A percentile compares a stretch with the other conserved stretches of the same genome.
These are phyloP conservation scores for Silurus meridionalis DNA, from an alignment of 2,113 vertebrate genomes.

Conservation along the genomic window DNA sequence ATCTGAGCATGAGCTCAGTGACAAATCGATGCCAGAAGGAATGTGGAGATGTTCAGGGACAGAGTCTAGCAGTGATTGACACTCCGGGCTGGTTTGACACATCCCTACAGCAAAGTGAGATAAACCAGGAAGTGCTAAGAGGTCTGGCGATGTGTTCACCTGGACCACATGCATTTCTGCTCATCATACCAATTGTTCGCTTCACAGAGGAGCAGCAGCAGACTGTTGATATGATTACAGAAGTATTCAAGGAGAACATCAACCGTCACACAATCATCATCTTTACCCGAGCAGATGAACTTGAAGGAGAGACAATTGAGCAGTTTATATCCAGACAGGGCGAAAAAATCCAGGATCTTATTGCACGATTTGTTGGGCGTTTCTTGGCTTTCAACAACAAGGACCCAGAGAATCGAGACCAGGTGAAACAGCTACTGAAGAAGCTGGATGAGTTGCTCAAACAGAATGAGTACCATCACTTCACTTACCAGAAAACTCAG, in stretches of 20 bases:
- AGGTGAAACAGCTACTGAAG: slow-evolving; percentile 44
- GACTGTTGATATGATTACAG: slow-evolving; percentile 23
- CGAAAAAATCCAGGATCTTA: slow-evolving; percentile 3
- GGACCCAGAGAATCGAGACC: slow-evolving; percentile 15
- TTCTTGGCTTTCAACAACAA: slow-evolving; percentile 48
- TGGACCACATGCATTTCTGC: slow-evolving; percentile 50
- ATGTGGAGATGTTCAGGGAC: background rate
- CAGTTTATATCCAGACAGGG: slow-evolving; percentile 37
- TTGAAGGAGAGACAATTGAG: slow-evolving; percentile 28
- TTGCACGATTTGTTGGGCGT: slow-evolving; percentile 25
- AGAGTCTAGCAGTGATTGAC: slow-evolving; percentile 35
- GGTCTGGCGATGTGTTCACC: slow-evolving; percentile 43
- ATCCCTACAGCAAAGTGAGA: background rate
- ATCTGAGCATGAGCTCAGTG: slow-evolving; percentile 45
- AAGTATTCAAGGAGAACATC: slow-evolving; percentile 28
- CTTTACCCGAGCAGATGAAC: slow-evolving; percentile 46
- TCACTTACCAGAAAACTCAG: too few species aligned
- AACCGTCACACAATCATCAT: slow-evolving; percentile 41
- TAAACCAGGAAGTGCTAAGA: background rate
- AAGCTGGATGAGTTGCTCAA: slow-evolving; percentile 23
- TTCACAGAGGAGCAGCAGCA: slow-evolving; percentile 43
- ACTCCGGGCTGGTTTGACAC: slow-evolving; percentile 52
- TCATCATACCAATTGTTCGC: slow-evolving; percentile 39
- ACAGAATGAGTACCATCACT: too few species aligned
- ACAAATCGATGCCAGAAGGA: slow-evolving; percentile 32